Percentiles rank a stretch among this genome's conserved stretches.
Conservation (phyloP, 1,140 invertebrate species). For the Drosophila insularis region DNA sequence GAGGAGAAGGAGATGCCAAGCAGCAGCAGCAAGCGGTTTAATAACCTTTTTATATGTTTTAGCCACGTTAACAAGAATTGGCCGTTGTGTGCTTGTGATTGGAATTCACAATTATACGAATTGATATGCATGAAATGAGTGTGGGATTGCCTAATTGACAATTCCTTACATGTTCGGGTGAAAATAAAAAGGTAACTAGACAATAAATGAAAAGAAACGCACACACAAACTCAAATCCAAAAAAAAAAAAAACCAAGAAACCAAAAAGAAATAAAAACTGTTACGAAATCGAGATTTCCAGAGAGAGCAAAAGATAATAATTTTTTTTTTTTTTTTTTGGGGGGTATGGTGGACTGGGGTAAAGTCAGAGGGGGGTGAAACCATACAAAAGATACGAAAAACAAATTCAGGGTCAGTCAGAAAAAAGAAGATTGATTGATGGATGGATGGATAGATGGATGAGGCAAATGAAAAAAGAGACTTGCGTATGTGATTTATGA, state of each 20-base stretch:
- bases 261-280: conserved; percentile 42
- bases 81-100: conserved; percentile 28
- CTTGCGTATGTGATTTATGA: conserved; percentile 51
- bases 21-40: conserved; percentile 50
- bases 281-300: conserved; percentile 73
- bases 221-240: not conserved
- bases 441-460: conserved; percentile 37
- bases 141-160: conserved; percentile 41
- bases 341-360: no score
- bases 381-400: conserved; percentile 26
- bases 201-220: conserved; percentile 30
- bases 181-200: conserved; percentile 71
- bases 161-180: conserved; percentile 60
- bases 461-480: conserved; percentile 7
- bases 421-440: conserved; percentile 53
- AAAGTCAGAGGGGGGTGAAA: no score
- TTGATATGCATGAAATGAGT: conserved; percentile 54
- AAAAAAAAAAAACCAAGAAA: not conserved
- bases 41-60: conserved; percentile 69
- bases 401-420: conserved; percentile 54
- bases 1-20: conserved; percentile 22
- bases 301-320: not conserved
- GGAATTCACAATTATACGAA: conserved; percentile 35
- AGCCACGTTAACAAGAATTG: conserved; percentile 77
- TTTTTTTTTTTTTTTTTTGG: no score